Base-by-base conservation (phyloP, 2,797 vertebrate species). In the Tamandua tetradactyla region DNA sequence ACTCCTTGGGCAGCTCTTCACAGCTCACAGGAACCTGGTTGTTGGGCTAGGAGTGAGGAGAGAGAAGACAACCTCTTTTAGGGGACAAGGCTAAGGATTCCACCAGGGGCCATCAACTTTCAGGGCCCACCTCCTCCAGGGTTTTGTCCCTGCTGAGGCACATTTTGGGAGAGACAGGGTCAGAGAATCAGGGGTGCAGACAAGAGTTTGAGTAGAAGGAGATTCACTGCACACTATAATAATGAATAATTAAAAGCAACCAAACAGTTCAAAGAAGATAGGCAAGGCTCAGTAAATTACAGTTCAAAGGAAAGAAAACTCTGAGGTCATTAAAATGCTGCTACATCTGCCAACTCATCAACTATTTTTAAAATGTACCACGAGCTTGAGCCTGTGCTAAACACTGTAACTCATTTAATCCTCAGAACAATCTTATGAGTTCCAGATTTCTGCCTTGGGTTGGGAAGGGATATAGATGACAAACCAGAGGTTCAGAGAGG, bases 1-100 rank as follows among this genome's bases (percentile, higher is more conserved):
- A 12, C 22, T 69, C 57, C 1, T 32, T 40, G 0, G 42, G 52
- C 30, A 93, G 88, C 37, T 97, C 96, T 74, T 97, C 87, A 0
- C 98, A 98, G 74, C 78, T 95, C 71, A 97, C 68, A 10, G 94
- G 92, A 2, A 96, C 69, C 25, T 64, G 93, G 74, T 52, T 59
- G 40, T 91, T 93, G 7, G 93, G 87, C 97, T 97, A 68, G 3
- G 5, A 47, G 44, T 3, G n/a, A 13, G 42, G 27, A 71, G 30
- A 69, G 32, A 79, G 25, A 78, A 30, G 17, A 27, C 0, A 7
- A 27, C 18, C 5, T 15, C 52, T 55, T 10, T 18, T 12, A 42
- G 32, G 22, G 62, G 57, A 37, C 35, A 47, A 74, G 35, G 30
- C 11, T 37, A 35, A 85, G 32, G 6, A 32, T 15, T 64, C 7